These are phyloP conservation scores for Nemoura dubitans DNA, from an alignment of 2,888 invertebrate genomes.

Conservation along the genomic window DNA sequence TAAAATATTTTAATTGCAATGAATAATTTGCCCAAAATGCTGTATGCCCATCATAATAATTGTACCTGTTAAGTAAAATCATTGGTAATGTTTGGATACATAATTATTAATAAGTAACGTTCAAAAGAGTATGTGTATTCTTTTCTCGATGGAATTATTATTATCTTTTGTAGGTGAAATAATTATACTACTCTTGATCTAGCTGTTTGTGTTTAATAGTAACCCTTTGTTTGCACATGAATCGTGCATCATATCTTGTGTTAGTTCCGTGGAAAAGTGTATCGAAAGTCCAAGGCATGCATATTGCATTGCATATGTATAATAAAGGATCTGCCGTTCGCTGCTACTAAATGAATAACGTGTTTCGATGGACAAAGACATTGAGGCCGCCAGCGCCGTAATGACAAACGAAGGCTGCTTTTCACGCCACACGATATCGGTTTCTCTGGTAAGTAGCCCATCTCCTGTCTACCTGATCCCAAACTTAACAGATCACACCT, in stretches of 20 bases:
- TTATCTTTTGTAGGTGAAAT: conserved; percentile 49
- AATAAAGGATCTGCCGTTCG: conserved; percentile 48
- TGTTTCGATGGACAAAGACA: background rate
- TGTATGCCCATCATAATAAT: conserved; percentile 44
- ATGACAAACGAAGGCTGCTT: too few species aligned
- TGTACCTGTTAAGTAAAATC: conserved; percentile 33
- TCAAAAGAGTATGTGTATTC: conserved; percentile 45
- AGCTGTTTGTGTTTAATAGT: conserved; percentile 49
- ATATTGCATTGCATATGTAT: conserved; percentile 49
- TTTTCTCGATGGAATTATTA: conserved; percentile 49
- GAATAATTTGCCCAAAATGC: conserved; percentile 48
- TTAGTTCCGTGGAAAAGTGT: conserved; percentile 50
- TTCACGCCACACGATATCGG: too few species aligned
- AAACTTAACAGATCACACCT: too few species aligned
- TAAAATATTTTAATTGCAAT: conserved; percentile 49
- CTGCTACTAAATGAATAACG: conserved; percentile 48
- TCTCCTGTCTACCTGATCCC: too few species aligned
- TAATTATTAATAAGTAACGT: conserved; percentile 34
- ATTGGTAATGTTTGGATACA: conserved; percentile 40
- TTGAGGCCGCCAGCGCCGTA: background rate
- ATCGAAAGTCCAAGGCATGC: conserved; percentile 42
- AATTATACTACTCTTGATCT: conserved; percentile 44
- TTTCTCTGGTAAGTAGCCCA: too few species aligned
- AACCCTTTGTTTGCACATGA: conserved; percentile 48
- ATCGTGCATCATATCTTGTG: conserved; percentile 49